Evolutionary conservation across 2,797 vertebrate genomes (phyloP).

Genomic region (Chaetodon trifasciatus): DNA sequence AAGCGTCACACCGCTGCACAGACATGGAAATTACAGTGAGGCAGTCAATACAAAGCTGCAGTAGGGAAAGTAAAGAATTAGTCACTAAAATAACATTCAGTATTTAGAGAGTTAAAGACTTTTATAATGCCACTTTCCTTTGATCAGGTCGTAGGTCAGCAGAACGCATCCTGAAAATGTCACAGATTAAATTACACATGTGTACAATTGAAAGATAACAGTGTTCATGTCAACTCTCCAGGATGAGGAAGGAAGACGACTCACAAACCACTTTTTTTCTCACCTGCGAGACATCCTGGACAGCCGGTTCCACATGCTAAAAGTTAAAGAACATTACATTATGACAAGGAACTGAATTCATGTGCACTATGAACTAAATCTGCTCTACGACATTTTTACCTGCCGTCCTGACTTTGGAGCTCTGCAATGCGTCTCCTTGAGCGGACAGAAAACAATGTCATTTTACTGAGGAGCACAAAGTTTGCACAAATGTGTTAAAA

Average conservation of each 20-base stretch:
- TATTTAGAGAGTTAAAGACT: neutral
- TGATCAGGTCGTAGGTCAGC: conserved; percentile 26
- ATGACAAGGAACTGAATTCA: neutral
- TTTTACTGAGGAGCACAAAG: neutral
- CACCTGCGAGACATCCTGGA: conserved; percentile 76
- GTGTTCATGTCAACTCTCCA: neutral
- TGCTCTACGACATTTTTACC: conserved; percentile 44
- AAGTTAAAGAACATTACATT: neutral
- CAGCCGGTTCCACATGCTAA: conserved; percentile 72
- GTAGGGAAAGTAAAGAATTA: neutral
- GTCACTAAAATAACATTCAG: neutral
- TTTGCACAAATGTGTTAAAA: neutral
- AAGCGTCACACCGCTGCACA: neutral
- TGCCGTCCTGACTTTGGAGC: conserved; percentile 70
- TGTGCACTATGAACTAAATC: neutral
- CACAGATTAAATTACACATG: neutral
- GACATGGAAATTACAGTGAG: neutral
- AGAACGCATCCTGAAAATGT: conserved; percentile 58
- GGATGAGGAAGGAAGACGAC: neutral
- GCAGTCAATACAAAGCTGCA: neutral
- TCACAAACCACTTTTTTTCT: conserved; percentile 12
- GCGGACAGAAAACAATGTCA: neutral
- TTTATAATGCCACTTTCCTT: conserved; percentile 51
- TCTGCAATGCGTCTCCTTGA: conserved; percentile 72
- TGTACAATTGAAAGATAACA: neutral